phyloP scores from a whole-genome alignment of 2,797 vertebrate species.

The Orestias chungarensis region DNA sequence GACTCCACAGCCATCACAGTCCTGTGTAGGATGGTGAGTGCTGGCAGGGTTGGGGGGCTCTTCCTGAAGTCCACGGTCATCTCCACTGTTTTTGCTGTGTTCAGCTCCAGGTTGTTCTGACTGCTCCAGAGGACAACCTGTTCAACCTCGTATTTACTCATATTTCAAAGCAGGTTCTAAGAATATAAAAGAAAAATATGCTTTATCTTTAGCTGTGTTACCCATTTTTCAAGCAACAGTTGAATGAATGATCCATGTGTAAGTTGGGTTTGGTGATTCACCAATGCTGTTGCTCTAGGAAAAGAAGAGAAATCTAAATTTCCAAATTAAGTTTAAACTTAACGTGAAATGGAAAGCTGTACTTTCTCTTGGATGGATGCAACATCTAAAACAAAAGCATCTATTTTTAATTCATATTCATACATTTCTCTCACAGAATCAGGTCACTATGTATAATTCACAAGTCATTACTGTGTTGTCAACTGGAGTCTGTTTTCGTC shows the following conservation, averaged over 20 bases:
- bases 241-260: not conserved
- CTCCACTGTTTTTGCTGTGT: no score
- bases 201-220: no score
- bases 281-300: not conserved
- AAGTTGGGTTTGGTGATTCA: not conserved
- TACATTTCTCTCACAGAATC: not conserved
- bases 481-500: not conserved
- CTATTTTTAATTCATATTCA: not conserved
- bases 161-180: not conserved
- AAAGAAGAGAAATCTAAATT: not conserved
- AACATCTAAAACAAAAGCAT: not conserved
- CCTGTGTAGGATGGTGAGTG: no score
- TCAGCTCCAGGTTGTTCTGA: no score
- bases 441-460: slow-evolving; percentile 1
- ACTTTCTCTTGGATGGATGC: not conserved
- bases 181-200: not conserved
- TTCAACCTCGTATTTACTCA: no score
- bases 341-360: not conserved
- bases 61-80: no score
- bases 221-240: not conserved
- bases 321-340: not conserved
- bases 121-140: no score
- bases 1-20: no score
- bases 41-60: no score
- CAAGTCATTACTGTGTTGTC: not conserved